Conservation (phyloP, 2,797 vertebrate species). For the Epinephelus coioides region DNA sequence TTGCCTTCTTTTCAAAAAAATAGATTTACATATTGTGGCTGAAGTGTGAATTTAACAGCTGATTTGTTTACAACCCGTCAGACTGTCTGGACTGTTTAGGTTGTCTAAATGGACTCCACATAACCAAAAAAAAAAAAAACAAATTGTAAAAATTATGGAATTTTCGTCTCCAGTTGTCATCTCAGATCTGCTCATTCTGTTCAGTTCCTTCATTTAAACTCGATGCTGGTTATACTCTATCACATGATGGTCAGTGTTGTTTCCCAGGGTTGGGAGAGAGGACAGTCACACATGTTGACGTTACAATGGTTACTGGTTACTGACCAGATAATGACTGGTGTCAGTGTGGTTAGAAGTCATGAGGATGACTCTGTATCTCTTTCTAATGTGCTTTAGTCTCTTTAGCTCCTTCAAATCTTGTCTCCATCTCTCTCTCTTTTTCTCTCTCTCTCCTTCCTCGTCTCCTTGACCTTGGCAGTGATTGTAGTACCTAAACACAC, state of each 20-base stretch:
- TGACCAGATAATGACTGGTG: conserved; percentile 61
- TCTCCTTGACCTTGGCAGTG: conserved; percentile 80
- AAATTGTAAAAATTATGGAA: not conserved
- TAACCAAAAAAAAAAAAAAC: not conserved
- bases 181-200: not conserved
- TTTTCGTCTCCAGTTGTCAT: not conserved
- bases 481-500: conserved; percentile 72
- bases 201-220: conserved; percentile 23
- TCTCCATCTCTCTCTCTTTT: not conserved
- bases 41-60: not conserved
- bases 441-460: conserved; percentile 31
- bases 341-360: conserved; percentile 60
- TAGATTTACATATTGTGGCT: not conserved
- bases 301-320: conserved; percentile 53
- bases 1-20: not conserved
- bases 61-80: not conserved
- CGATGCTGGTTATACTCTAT: conserved; percentile 10
- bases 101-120: not conserved
- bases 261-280: conserved; percentile 14
- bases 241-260: conserved; percentile 53
- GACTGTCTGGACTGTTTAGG: not conserved
- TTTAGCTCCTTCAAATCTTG: conserved; percentile 29
- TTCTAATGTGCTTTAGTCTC: conserved; percentile 17
- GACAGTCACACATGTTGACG: conserved; percentile 67
- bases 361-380: conserved; percentile 44